phyloP scores from a whole-genome alignment of 2,113 vertebrate genomes.

The Setophaga kirtlandii region DNA sequence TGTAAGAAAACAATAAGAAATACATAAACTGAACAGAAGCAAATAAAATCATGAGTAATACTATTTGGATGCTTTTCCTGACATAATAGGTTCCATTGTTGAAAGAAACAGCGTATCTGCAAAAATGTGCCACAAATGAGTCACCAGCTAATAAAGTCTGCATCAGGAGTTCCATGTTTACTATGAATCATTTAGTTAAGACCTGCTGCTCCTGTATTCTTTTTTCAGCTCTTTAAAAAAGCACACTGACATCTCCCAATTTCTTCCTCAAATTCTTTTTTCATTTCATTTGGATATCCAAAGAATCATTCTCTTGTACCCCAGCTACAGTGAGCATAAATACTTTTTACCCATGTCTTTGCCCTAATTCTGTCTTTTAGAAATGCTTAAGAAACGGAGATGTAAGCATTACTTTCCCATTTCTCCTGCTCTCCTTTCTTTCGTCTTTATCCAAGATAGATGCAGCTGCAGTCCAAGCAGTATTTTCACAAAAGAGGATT shows the following conservation, averaged over 20 bases:
- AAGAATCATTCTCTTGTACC: background rate
- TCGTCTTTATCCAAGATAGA: background rate
- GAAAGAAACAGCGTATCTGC: background rate
- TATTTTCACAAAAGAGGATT: background rate
- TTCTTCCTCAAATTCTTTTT: background rate
- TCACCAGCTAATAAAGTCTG: background rate
- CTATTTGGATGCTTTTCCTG: background rate
- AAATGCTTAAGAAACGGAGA: conserved; percentile 19
- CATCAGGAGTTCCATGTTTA: background rate
- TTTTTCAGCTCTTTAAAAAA: background rate
- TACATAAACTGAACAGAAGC: background rate
- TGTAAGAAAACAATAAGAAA: background rate
- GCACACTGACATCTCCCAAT: rapidly evolving
- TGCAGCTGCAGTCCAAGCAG: background rate
- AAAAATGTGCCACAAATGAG: background rate
- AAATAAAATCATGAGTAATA: background rate
- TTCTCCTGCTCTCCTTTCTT: conserved; percentile 4
- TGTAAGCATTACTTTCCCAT: background rate
- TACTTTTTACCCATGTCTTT: background rate
- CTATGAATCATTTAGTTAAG: background rate
- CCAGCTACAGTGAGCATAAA: background rate
- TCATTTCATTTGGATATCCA: background rate
- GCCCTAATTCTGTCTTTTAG: conserved; percentile 18
- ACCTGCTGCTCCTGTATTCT: background rate
- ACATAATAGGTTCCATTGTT: background rate